Percentiles rank a stretch among this genome's conserved stretches.
Evolutionary conservation across 2,797 vertebrate genomes (phyloP).

Genomic region (Rallus crepitans): DNA sequence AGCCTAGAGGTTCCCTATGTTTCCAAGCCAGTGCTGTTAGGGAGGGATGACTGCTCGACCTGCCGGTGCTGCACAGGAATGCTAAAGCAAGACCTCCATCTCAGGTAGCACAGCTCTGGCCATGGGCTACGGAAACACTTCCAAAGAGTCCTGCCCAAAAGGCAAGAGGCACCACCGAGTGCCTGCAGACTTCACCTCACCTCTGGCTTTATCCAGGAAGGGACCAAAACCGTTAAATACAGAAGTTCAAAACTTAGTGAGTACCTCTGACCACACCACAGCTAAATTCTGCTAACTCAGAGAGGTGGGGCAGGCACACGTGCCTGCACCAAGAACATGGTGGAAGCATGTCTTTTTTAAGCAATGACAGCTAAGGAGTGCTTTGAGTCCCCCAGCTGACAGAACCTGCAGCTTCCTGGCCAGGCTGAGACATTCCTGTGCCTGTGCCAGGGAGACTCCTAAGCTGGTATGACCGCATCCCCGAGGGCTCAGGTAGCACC

Average conservation of each 20-base stretch:
- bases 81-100: not conserved
- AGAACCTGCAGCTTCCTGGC: accelerated
- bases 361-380: not conserved
- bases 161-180: not conserved
- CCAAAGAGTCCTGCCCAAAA: not conserved
- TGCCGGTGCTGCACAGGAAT: not conserved
- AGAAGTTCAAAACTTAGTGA: not conserved
- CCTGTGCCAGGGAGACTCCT: not conserved
- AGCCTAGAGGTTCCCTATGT: not conserved
- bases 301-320: not conserved
- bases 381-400: not conserved
- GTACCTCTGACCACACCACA: accelerated
- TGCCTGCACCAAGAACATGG: accelerated
- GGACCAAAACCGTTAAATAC: not conserved
- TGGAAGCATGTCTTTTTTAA: not conserved
- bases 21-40: not conserved
- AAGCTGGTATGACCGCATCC: not conserved
- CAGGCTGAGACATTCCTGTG: not conserved
- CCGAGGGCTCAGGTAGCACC: not conserved
- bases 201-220: not conserved
- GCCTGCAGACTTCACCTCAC: not conserved
- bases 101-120: not conserved
- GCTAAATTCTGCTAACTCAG: not conserved
- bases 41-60: not conserved
- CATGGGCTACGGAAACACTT: not conserved